A percentile compares a stretch with the other conserved stretches of the same genome.
Conservation (phyloP, 2,797 vertebrate species). For the Kryptopterus vitreolus region DNA sequence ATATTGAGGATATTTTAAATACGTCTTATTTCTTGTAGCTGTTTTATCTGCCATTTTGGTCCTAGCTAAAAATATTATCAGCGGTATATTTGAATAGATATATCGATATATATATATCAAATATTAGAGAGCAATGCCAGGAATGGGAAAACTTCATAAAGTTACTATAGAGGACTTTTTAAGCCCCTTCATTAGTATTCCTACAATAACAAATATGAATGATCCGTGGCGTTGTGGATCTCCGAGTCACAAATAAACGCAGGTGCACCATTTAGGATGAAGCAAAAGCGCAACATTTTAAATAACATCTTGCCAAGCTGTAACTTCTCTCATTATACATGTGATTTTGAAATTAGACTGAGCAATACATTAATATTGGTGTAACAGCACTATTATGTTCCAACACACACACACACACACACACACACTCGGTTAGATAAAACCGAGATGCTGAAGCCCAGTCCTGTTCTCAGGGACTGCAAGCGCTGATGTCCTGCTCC, state of each 20-base stretch:
- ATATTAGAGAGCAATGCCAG: not conserved
- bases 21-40: not conserved
- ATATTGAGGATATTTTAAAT: not conserved
- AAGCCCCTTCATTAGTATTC: not conserved
- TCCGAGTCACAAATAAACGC: not conserved
- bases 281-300: conserved; percentile 15
- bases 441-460: conserved; percentile 45
- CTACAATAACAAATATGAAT: not conserved
- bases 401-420: conserved; percentile 9
- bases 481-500: conserved; percentile 46
- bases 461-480: conserved; percentile 47
- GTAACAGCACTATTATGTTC: too few species aligned
- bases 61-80: not conserved
- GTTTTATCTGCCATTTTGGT: not conserved
- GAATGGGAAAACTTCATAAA: not conserved
- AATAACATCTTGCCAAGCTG: not conserved
- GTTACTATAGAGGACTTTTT: not conserved
- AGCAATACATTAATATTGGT: conserved; percentile 2
- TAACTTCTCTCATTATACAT: not conserved
- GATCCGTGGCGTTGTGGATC: not conserved
- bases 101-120: too few species aligned
- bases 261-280: not conserved
- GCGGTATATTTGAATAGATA: too few species aligned
- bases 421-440: not conserved
- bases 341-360: not conserved